Conservation (phyloP, 2,113 vertebrate species). For the Pelobates fuscus region DNA sequence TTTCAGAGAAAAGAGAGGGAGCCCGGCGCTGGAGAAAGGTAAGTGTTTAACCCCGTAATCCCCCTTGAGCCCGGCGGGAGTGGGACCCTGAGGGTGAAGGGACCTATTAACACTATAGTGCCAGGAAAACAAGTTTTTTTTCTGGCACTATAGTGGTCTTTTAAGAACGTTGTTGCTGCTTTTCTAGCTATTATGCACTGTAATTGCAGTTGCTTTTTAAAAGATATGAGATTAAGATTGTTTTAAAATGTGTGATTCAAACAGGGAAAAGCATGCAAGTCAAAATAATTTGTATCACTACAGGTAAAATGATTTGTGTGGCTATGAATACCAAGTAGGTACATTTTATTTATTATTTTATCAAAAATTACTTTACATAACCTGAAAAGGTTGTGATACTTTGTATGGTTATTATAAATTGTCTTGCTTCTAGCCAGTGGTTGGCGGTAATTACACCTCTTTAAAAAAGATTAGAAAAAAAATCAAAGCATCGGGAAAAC, state of each 20-base stretch:
- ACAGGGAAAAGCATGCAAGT: conserved; percentile 25
- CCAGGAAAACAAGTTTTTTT: no score
- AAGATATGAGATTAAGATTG: not conserved
- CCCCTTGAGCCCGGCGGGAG: no score
- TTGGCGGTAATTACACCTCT: no score
- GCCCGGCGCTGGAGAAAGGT: no score
- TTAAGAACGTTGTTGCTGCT: not conserved
- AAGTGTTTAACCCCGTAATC: no score
- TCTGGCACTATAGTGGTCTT: no score
- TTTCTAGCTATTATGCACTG: not conserved
- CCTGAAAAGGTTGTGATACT: conserved; percentile 58
- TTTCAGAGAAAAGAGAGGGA: no score
- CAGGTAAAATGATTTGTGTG: conserved; percentile 54
- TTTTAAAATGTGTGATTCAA: not conserved
- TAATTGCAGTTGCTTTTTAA: not conserved
- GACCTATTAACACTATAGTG: no score
- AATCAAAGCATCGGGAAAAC: no score
- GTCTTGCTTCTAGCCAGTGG: not conserved
- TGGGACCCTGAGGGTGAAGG: no score
- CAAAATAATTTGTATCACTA: conserved; percentile 53
- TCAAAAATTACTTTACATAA: conserved; percentile 54
- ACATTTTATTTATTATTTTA: conserved; percentile 58
- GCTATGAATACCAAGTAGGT: conserved; percentile 42
- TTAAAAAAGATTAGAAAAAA: no score
- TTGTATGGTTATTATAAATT: conserved; percentile 2